Evolutionary conservation across 2,113 vertebrate genomes (phyloP).

Genomic region (Tetrax tetrax): DNA sequence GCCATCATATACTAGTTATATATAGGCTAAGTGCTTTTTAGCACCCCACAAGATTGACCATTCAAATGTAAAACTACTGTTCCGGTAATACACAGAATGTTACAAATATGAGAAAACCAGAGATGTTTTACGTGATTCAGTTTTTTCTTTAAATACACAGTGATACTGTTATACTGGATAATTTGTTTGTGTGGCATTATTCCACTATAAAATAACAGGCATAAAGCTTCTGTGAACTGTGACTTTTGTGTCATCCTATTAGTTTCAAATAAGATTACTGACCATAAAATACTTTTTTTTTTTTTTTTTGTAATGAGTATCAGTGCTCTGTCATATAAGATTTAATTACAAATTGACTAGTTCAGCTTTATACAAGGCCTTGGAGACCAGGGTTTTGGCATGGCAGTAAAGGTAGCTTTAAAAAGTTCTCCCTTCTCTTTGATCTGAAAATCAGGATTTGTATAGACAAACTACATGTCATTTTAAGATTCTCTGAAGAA

Average conservation of each 20-base stretch:
- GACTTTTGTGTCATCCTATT: background rate
- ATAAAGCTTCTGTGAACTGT: slow-evolving; percentile 8
- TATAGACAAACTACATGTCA: background rate
- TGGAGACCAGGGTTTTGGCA: background rate
- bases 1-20: background rate
- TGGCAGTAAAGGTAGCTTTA: background rate
- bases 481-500: background rate
- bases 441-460: background rate
- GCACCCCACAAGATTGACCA: background rate
- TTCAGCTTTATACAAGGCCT: background rate
- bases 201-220: slow-evolving; percentile 1
- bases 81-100: background rate
- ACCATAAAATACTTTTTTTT: background rate
- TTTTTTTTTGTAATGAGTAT: background rate
- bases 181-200: background rate
- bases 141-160: background rate
- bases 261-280: background rate
- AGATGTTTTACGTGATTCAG: background rate
- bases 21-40: background rate
- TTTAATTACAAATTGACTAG: slow-evolving; percentile 16
- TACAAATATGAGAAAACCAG: background rate
- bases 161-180: background rate
- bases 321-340: background rate
- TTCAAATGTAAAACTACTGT: background rate
- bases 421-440: background rate